These are phyloP conservation scores for Xiphorhynchus elegans DNA, from an alignment of 2,113 vertebrate species.

Conservation along the genomic window DNA sequence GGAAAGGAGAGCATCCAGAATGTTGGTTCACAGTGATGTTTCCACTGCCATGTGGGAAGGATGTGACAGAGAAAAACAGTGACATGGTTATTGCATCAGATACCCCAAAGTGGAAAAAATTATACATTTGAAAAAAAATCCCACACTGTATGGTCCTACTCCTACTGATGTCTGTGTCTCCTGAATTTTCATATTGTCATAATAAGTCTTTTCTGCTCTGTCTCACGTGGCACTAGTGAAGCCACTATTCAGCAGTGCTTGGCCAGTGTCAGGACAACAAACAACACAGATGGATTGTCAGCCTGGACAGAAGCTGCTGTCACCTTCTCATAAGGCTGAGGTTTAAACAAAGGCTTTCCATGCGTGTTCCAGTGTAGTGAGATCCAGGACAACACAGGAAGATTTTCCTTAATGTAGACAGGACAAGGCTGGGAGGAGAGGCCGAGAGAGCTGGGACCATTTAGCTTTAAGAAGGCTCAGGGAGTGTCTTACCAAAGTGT, in stretches of 20 bases:
- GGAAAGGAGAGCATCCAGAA: slow-evolving; percentile 44
- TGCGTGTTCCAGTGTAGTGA: background rate
- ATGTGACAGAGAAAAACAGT: slow-evolving; percentile 40
- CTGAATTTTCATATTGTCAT: background rate
- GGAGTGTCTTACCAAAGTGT: background rate
- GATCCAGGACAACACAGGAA: background rate
- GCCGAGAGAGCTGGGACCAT: background rate
- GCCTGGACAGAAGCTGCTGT: background rate
- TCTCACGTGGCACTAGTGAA: background rate
- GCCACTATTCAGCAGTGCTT: background rate
- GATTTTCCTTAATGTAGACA: background rate
- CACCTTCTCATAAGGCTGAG: background rate
- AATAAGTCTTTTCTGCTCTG: background rate
- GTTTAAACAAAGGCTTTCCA: background rate
- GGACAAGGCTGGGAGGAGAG: background rate
- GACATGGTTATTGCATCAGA: slow-evolving; percentile 45
- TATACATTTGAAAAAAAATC: background rate
- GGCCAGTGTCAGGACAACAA: background rate
- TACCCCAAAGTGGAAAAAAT: slow-evolving; percentile 33
- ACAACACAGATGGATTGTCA: background rate
- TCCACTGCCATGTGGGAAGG: slow-evolving; percentile 45
- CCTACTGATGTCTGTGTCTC: background rate
- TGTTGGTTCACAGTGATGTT: slow-evolving; percentile 20
- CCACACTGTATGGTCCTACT: background rate
- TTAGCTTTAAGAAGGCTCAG: background rate